Evolutionary conservation across 2,797 vertebrate genomes (phyloP), one percentile per base, ranked within the genome.

Genomic region (Gobionotothen gibberifrons): DNA sequence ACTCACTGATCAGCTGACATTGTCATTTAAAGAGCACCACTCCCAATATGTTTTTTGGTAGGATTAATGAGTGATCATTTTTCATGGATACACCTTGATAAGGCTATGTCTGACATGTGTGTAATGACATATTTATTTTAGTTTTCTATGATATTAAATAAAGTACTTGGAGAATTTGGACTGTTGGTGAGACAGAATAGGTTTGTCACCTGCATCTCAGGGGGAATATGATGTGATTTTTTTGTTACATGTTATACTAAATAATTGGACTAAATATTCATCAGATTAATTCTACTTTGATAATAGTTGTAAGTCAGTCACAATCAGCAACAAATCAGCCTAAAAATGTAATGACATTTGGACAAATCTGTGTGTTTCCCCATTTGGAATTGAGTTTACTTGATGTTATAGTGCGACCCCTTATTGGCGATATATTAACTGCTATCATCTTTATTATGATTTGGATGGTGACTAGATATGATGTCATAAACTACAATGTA

Each of bases 1-100:
- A n/a, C 52, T 78, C 72, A 64, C 65, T 61, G 79, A 83, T 85
- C 79, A 87, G 82, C 84, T 83, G 75, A 87, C 78, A 68, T 39
- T 43, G 55, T 80, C 68, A 53, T 78, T 79, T 75, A 47, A 62
- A 83, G 56, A 77, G 75, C 63, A 74, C 76, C 85, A 86, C 87
- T 89, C 83, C 88, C 81, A 62, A 10, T 65, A 69, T 69, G 64
- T 43, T 78, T 54, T 74, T 29, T 63, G 2, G 2, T 22, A 6
- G 55, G 55, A 62, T 79, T 70, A 47, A 73, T 58, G 56, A 69
- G 55, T 56, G n/a, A 51, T 72, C 42, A 51, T 39, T 21, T 57
- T 56, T 69, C 46, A 46, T 17, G 39, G 44, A 51, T 69, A 26
- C 44, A 66, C 54, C 15, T 42, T 32, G 0, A 40, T 15, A 26